Percentiles rank a stretch among this genome's conserved stretches.
phyloP scores from a whole-genome alignment of 2,113 vertebrate species.

The Actenoides lindsayi region DNA sequence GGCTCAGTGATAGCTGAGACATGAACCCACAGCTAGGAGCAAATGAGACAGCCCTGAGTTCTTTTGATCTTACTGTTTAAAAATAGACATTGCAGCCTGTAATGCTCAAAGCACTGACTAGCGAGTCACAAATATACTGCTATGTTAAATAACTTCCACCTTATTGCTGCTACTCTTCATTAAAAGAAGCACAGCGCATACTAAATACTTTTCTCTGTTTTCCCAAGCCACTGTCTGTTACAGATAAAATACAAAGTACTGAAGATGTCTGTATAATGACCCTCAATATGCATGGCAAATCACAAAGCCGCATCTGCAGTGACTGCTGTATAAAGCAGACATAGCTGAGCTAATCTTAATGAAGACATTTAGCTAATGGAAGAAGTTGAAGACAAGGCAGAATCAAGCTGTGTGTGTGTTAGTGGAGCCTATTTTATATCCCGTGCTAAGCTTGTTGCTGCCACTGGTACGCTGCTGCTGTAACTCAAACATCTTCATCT shows the following conservation, averaged over 20 bases:
- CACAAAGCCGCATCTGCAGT: not conserved
- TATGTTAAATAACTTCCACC: slow-evolving; percentile 29
- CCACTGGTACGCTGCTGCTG: not conserved
- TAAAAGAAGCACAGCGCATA: not conserved
- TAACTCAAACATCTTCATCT: not conserved
- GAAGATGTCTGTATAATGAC: not conserved
- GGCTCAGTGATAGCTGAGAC: not conserved
- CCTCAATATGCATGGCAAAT: not conserved
- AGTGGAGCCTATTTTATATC: not conserved
- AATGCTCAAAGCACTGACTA: not conserved
- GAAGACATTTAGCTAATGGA: not conserved
- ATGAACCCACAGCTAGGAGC: not conserved
- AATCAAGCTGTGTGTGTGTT: not conserved
- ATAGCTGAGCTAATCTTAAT: not conserved
- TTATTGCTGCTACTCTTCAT: slow-evolving; percentile 30
- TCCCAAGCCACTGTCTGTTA: not conserved
- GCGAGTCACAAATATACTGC: slow-evolving; percentile 28
- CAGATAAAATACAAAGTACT: not conserved
- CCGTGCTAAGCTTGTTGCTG: not conserved
- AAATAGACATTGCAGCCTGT: slow-evolving; percentile 21
- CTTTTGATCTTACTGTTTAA: slow-evolving; percentile 38
- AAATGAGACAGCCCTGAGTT: not conserved
- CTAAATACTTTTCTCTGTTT: not conserved
- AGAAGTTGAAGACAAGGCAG: not conserved
- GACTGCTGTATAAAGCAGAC: not conserved